phyloP scores from a whole-genome alignment of 2,113 vertebrate species.

The Oriolus oriolus region DNA sequence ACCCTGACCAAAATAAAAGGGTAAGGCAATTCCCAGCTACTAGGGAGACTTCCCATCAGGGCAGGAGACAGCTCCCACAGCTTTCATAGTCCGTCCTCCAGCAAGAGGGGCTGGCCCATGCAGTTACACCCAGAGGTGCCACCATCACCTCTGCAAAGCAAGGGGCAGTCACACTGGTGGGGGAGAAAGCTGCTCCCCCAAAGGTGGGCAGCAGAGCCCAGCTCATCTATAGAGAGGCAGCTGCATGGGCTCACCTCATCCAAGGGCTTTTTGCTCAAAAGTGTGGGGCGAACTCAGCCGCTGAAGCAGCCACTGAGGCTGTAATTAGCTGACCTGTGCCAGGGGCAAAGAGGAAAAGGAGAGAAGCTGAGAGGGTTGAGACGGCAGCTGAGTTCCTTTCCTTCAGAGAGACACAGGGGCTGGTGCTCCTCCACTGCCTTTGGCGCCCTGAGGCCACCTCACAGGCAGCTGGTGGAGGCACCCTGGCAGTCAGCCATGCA shows the following conservation, averaged over 20 bases:
- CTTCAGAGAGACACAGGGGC: background rate
- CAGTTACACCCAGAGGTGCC: background rate
- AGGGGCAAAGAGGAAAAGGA: background rate
- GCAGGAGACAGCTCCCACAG: background rate
- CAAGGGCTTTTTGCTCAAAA: background rate
- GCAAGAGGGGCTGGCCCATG: background rate
- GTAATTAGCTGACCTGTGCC: background rate
- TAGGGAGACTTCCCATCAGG: background rate
- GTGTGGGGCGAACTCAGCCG: rapidly evolving
- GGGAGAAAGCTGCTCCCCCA: background rate
- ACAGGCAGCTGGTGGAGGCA: background rate
- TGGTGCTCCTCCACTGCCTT: background rate
- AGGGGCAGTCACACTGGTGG: background rate
- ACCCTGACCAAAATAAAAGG: background rate
- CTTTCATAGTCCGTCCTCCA: background rate
- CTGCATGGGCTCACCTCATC: rapidly evolving
- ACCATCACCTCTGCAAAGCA: background rate
- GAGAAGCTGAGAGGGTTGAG: background rate
- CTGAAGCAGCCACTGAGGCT: background rate
- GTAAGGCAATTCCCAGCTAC: background rate
- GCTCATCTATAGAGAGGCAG: background rate
- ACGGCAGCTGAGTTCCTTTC: background rate
- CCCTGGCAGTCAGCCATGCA: background rate
- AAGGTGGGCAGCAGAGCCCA: background rate
- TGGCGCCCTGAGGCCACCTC: background rate